Conservation (phyloP, 2,888 invertebrate species). For the Apamea sordens region DNA sequence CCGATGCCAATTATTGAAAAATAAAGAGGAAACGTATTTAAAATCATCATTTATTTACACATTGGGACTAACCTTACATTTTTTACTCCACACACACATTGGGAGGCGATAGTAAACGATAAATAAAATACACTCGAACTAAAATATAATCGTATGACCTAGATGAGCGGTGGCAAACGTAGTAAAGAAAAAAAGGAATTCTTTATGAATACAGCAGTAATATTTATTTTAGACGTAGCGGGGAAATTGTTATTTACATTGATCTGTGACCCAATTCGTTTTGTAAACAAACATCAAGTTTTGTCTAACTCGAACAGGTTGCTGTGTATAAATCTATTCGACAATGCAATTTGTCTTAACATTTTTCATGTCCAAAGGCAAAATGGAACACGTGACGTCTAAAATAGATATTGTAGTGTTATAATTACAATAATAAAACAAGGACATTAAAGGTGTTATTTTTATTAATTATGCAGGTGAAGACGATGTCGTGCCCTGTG, state of each 20-base stretch:
- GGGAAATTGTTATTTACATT: constrained; percentile 47
- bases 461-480: constrained; percentile 27
- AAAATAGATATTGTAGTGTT: constrained; percentile 38
- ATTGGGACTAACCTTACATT: constrained; percentile 75
- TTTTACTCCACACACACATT: constrained; percentile 67
- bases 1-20: constrained; percentile 45
- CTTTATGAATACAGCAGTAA: constrained; percentile 24
- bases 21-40: constrained; percentile 67
- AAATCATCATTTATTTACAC: constrained; percentile 81
- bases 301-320: constrained; percentile 12
- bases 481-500: constrained; percentile 35
- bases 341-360: constrained; percentile 6
- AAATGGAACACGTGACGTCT: constrained; percentile 27
- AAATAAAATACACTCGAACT: constrained; percentile 66
- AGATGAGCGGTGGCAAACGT: constrained; percentile 65
- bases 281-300: constrained; percentile 34
- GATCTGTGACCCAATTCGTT: constrained; percentile 31
- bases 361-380: constrained; percentile 4
- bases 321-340: constrained; percentile 5
- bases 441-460: constrained; percentile 28
- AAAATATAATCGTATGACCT: constrained; percentile 67
- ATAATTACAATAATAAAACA: constrained; percentile 42
- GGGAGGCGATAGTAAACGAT: constrained; percentile 62
- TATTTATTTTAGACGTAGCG: constrained; percentile 56
- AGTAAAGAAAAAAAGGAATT: constrained; percentile 34